Evolutionary conservation across 37 sponge, comb jelly and placozoan species (phyloP).

Genomic region (Chondrosia reniformis): DNA sequence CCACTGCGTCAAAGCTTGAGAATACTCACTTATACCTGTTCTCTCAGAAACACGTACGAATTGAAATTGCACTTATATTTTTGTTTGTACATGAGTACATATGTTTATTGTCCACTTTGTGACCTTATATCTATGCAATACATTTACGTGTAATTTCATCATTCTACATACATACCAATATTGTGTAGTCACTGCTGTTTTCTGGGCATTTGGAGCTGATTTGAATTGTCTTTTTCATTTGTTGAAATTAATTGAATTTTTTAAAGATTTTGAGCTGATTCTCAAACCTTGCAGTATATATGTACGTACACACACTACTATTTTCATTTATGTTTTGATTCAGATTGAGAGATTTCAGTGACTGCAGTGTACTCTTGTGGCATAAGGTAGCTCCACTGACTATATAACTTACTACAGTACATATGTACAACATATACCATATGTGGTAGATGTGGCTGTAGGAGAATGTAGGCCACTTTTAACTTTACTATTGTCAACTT

Average conservation of each 20-base stretch:
- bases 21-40: slow-evolving; percentile 23
- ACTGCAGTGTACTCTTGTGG: slow-evolving; percentile 94
- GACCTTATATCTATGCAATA: too few species aligned
- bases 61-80: too few species aligned
- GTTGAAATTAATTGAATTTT: too few species aligned
- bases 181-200: too few species aligned
- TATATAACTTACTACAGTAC: too few species aligned
- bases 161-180: too few species aligned
- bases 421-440: background rate
- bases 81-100: too few species aligned
- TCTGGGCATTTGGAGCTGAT: too few species aligned
- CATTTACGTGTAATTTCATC: too few species aligned
- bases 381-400: slow-evolving; percentile 62
- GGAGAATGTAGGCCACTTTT: background rate
- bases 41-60: slow-evolving; percentile 43
- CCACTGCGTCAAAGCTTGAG: background rate
- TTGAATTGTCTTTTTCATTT: too few species aligned
- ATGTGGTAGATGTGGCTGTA: background rate
- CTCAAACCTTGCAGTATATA: background rate
- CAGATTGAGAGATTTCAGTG: slow-evolving; percentile 69
- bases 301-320: background rate
- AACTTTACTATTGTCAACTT: background rate
- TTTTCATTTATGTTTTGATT: background rate
- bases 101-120: too few species aligned
- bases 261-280: too few species aligned